phyloP scores from a whole-genome alignment of 37 sponge, comb jelly and placozoan genomes.

The Petrosia ficiformis region DNA sequence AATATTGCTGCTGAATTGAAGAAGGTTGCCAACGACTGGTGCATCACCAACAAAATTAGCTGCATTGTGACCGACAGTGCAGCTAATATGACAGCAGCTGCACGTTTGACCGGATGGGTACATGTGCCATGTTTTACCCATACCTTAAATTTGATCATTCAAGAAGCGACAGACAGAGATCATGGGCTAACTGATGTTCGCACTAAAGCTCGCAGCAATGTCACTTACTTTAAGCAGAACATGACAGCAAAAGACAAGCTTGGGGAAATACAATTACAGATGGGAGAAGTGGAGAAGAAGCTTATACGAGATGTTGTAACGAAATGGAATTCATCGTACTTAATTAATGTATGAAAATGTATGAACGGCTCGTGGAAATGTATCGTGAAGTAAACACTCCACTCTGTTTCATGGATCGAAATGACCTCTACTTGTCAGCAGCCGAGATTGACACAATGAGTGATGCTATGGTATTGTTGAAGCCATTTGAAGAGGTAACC shows the following conservation, averaged over 20 bases:
- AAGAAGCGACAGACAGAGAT: neutral
- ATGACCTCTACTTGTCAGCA: neutral
- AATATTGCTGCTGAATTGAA: too few relatives aligned
- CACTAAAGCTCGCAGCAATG: neutral
- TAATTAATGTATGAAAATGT: too few relatives aligned
- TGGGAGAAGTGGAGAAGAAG: neutral
- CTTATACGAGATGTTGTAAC: conserved; percentile 6
- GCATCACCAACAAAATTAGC: neutral
- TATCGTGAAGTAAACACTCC: neutral
- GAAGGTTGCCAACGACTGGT: neutral
- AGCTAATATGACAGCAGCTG: neutral
- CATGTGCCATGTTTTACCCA: conserved; percentile 6
- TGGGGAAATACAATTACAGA: neutral
- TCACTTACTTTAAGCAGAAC: neutral
- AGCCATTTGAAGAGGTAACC: conserved; percentile 3
- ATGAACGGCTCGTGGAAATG: neutral
- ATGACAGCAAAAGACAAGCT: neutral
- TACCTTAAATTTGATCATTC: neutral
- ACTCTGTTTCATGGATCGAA: conserved; percentile 8
- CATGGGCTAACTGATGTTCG: neutral
- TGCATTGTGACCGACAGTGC: neutral
- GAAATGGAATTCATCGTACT: too few relatives aligned
- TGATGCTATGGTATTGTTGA: neutral
- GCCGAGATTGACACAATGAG: neutral
- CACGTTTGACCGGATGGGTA: neutral